A percentile compares a stretch with the other conserved stretches of the same genome.
phyloP scores from a whole-genome alignment of 2,113 vertebrate genomes.

The Microtus oregoni region DNA sequence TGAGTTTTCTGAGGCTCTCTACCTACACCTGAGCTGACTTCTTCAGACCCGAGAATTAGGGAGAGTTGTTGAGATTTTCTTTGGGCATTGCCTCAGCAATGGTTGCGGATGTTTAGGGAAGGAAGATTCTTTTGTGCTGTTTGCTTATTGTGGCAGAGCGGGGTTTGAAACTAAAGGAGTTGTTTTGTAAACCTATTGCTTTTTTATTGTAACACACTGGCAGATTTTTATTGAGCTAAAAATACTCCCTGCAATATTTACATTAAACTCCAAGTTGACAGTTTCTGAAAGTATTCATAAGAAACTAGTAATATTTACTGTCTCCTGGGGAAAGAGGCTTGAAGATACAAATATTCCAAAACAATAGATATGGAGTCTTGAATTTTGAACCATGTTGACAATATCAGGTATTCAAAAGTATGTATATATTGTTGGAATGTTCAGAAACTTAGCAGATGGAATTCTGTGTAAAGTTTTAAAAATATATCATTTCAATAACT shows the following conservation, averaged over 20 bases:
- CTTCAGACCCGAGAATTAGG: background rate
- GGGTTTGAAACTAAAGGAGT: background rate
- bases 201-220: conserved; percentile 21
- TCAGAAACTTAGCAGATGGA: conserved; percentile 36
- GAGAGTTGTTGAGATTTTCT: background rate
- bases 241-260: conserved; percentile 57
- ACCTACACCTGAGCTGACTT: background rate
- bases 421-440: background rate
- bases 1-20: background rate
- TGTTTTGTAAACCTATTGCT: conserved; percentile 17
- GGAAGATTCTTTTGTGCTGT: background rate
- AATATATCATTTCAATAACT: background rate
- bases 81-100: background rate
- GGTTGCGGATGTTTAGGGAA: background rate
- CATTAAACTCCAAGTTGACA: conserved; percentile 36
- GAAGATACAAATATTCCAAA: background rate
- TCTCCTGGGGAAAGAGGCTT: background rate
- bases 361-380: conserved; percentile 33
- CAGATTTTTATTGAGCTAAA: conserved; percentile 33
- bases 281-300: conserved; percentile 41
- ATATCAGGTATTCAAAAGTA: conserved; percentile 43
- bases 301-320: conserved; percentile 40
- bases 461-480: conserved; percentile 43
- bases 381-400: conserved; percentile 42
- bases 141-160: conserved; percentile 12